Conservation (phyloP, 2,797 vertebrate genomes). For the Fringilla coelebs region DNA sequence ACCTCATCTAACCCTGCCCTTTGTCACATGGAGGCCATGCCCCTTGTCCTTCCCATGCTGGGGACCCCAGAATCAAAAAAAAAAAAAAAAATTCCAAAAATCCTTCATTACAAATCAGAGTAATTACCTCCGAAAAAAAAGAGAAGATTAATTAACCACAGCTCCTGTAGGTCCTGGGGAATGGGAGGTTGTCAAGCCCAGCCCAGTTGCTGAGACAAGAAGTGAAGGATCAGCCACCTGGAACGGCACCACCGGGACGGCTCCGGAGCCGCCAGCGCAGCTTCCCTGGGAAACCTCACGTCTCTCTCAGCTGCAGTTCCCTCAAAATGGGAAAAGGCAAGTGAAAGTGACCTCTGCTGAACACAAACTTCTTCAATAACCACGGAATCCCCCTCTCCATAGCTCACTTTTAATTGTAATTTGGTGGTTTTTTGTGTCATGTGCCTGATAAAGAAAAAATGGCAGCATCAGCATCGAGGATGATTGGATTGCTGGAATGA, state of each 20-base stretch:
- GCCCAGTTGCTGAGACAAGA: background rate
- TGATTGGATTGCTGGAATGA: background rate
- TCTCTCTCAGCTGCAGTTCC: background rate
- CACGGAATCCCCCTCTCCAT: background rate
- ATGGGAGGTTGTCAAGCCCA: background rate
- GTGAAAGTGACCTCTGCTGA: background rate
- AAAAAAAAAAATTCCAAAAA: background rate
- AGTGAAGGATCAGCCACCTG: background rate
- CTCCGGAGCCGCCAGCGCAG: rapidly evolving
- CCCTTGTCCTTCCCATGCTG: background rate
- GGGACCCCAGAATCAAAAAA: background rate
- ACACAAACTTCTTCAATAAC: background rate
- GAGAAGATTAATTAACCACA: background rate
- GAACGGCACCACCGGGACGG: background rate
- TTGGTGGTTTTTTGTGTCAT: background rate
- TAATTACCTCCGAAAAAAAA: background rate
- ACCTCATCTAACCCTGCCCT: background rate
- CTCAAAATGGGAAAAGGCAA: background rate
- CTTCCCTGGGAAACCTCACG: background rate
- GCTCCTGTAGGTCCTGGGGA: background rate
- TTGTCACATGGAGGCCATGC: rapidly evolving
- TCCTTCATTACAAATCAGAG: background rate
- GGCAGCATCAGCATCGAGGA: rapidly evolving
- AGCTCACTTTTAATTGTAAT: background rate
- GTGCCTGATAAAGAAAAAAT: background rate